Conservation (phyloP, 2,113 vertebrate species). For the Phycodurus eques region DNA sequence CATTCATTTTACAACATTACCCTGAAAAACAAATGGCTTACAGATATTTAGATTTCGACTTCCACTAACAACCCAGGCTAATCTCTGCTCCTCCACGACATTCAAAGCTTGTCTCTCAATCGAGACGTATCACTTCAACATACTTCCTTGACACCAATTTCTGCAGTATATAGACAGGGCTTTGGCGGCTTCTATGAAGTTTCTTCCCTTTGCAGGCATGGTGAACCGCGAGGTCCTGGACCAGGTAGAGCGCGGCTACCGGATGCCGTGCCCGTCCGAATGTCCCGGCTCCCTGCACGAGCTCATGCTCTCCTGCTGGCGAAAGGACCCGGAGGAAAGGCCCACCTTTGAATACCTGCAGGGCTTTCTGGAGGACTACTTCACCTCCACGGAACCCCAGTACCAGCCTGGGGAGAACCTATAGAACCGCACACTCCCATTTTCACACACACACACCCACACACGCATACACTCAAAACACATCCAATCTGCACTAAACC, state of each 20-base stretch:
- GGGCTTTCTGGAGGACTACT: conserved; percentile 98
- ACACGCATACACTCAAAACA: conserved; percentile 25
- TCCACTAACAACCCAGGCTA: too few relatives aligned
- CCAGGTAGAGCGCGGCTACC: conserved; percentile 94
- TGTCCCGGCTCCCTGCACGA: conserved; percentile 94
- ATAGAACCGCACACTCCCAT: conserved; percentile 67
- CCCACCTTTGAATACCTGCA: conserved; percentile 98
- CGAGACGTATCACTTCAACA: too few relatives aligned
- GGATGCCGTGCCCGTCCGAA: conserved; percentile 93
- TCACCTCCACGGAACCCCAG: conserved; percentile 96
- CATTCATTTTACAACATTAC: too few relatives aligned
- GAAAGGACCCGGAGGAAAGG: conserved; percentile 91
- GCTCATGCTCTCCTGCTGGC: conserved; percentile 96
- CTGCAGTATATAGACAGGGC: too few relatives aligned
- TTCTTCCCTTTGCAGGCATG: conserved; percentile 78
- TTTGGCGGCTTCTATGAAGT: not conserved
- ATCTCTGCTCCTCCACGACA: too few relatives aligned
- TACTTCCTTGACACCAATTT: too few relatives aligned
- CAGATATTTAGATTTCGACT: too few relatives aligned
- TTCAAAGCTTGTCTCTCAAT: too few relatives aligned
- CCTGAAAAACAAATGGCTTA: too few relatives aligned
- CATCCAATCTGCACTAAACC: conserved; percentile 60
- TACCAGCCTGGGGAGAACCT: conserved; percentile 97
- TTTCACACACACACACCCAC: not conserved
- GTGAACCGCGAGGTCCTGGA: conserved; percentile 97